A percentile compares a stretch with the other conserved stretches of the same genome.
These are phyloP conservation scores for Phortica okadai DNA, from an alignment of 2,888 invertebrate genomes.

Conservation along the genomic window DNA sequence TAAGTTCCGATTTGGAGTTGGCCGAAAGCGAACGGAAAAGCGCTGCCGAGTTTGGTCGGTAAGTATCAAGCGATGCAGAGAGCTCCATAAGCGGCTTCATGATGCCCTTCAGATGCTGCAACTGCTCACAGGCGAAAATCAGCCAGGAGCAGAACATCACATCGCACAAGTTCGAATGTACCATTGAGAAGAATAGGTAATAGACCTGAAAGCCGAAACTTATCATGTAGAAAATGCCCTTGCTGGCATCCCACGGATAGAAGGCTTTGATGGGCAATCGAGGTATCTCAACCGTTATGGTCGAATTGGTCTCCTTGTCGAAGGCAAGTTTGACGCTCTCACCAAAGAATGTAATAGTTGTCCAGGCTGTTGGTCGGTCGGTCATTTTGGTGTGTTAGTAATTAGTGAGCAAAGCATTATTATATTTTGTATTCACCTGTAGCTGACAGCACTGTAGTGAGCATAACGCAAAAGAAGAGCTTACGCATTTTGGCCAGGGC, in stretches of 20 bases:
- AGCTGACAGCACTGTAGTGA: conserved; percentile 80
- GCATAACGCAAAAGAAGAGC: conserved; percentile 82
- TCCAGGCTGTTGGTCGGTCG: conserved; percentile 80
- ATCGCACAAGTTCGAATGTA: conserved; percentile 81
- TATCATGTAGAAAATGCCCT: conserved; percentile 82
- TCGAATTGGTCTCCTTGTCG: conserved; percentile 85
- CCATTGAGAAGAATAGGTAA: conserved; percentile 82
- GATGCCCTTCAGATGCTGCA: conserved; percentile 90
- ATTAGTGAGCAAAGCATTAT: not conserved
- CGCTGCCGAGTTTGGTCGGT: conserved; percentile 84
- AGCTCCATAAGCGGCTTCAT: conserved; percentile 92
- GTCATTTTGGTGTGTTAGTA: not conserved
- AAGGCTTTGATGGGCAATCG: conserved; percentile 85
- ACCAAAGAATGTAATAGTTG: conserved; percentile 87
- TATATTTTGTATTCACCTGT: conserved; percentile 77
- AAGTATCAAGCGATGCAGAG: conserved; percentile 88
- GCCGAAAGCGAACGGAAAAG: conserved; percentile 80
- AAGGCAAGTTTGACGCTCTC: conserved; percentile 83
- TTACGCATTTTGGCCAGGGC: conserved; percentile 86
- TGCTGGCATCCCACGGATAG: conserved; percentile 87
- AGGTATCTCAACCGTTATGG: conserved; percentile 83
- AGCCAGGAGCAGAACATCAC: conserved; percentile 90
- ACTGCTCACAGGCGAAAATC: conserved; percentile 90
- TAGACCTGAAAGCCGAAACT: conserved; percentile 84
- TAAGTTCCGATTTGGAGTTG: conserved; percentile 76